Evolutionary conservation across 1,140 invertebrate species (phyloP), one percentile per base, ranked within the genome.

Genomic region (Conus betulinus): DNA sequence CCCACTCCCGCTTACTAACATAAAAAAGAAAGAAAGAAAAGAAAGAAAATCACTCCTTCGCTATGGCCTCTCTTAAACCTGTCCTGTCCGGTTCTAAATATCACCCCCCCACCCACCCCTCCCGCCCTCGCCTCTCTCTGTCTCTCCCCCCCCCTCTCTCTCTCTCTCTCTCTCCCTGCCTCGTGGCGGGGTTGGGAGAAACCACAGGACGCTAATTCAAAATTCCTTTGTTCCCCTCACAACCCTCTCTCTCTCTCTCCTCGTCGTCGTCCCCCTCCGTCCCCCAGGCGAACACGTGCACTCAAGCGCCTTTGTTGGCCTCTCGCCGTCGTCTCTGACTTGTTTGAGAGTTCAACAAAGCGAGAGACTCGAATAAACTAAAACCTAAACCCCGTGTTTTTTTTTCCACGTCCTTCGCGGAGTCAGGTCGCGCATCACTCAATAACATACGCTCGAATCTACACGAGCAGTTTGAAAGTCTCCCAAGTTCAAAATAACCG

Each of bases 181-280:
- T 71, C 67, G 67, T 71, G 67, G 57, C 52, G 52, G 52, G 57
- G 55, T 55, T 1, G 53, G 17, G 23, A 2, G 23, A 25, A n/a
- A 1, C 25, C 76, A 7, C 25, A 17, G 76, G 76, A 39, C 76
- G 76, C 76, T 78, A 27, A 78, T 78, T 78, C 76, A 78, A 78
- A 78, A 39, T 78, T 78, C 39, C 76, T 78, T 78, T 78, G 76
- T 78, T 51, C 76, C 76, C 76, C 20, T 25, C n/a, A 78, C 0
- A 27, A 39, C 76, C 39, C 27, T 7, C 27, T 25, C 76, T 78
- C 76, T 78, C 76, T 8, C 25, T 13, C 25, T 7, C n/a, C 11
- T 78, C n/a, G 13, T 74, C 67, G 39, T 39, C 39, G 39, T 39
- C 39, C 0, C 39, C 39, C 39, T 39, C 39, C 39, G 39, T 39